phyloP scores from a whole-genome alignment of 1,140 invertebrate genomes.

The Oryctes rhinoceros region DNA sequence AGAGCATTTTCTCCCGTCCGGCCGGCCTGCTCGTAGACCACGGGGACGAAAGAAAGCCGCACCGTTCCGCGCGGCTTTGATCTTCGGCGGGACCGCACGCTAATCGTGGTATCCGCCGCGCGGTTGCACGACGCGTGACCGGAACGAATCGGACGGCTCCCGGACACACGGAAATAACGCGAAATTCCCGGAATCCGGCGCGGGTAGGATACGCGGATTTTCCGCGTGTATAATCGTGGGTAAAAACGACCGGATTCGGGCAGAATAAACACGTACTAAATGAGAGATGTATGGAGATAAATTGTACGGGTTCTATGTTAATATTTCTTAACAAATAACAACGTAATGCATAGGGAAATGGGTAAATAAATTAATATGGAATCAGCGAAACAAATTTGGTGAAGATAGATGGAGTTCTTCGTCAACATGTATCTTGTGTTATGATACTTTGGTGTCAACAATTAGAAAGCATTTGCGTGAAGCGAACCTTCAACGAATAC shows the following conservation, averaged over 20 bases:
- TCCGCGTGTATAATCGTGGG: background rate
- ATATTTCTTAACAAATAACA: no score
- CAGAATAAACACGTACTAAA: background rate
- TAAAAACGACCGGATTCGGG: conserved; percentile 37
- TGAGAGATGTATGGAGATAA: no score
- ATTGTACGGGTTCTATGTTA: no score
- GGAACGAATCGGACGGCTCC: conserved; percentile 46
- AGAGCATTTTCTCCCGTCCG: conserved; percentile 43
- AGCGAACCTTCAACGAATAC: no score
- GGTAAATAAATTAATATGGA: no score
- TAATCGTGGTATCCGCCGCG: conserved; percentile 46
- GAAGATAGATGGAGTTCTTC: no score
- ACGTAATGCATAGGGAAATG: no score
- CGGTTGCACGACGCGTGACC: conserved; percentile 45
- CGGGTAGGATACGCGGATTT: background rate
- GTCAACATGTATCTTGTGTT: no score
- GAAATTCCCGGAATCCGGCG: background rate
- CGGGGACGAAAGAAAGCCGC: conserved; percentile 24
- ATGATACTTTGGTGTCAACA: no score
- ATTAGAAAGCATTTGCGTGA: no score
- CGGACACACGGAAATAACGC: conserved; percentile 41
- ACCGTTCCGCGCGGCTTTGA: conserved; percentile 37
- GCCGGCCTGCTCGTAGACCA: conserved; percentile 43
- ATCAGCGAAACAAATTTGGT: no score
- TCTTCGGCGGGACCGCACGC: conserved; percentile 34